Percentiles rank a stretch among this genome's conserved stretches.
Evolutionary conservation across 2,113 vertebrate genomes (phyloP).

Genomic region (Oreochromis aureus): DNA sequence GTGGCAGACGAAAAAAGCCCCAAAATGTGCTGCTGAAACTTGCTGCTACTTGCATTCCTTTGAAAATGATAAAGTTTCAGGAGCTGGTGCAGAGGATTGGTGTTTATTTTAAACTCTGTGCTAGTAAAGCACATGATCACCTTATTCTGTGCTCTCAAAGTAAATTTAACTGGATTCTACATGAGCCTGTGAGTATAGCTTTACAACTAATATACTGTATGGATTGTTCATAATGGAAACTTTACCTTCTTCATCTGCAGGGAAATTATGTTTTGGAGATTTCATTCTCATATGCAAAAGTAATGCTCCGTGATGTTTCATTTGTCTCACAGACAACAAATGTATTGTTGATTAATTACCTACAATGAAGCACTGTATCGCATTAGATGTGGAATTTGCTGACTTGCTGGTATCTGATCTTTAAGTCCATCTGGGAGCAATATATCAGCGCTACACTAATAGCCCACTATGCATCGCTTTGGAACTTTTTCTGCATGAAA

Average conservation of each 20-base stretch:
- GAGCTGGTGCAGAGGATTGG: background rate
- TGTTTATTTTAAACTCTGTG: background rate
- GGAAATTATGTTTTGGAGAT: background rate
- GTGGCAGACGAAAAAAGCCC: background rate
- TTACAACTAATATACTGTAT: background rate
- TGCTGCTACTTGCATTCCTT: background rate
- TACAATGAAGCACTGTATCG: background rate
- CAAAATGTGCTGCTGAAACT: background rate
- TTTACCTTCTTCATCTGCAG: background rate
- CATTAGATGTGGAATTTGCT: background rate
- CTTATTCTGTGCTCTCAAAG: background rate
- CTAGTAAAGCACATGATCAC: background rate
- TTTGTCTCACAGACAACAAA: background rate
- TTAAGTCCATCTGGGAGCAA: background rate
- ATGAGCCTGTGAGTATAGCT: background rate
- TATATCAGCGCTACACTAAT: background rate
- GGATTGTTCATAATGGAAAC: background rate
- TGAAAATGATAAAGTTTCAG: background rate
- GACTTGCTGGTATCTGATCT: background rate
- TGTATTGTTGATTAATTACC: background rate
- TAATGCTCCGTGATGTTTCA: background rate
- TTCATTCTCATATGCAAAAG: background rate
- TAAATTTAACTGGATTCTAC: background rate
- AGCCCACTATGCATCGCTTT: background rate
- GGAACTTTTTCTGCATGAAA: conserved; percentile 7